Percentiles rank a stretch among this genome's conserved stretches.
phyloP scores from a whole-genome alignment of 2,113 vertebrate genomes.

The Eublepharis macularius region DNA sequence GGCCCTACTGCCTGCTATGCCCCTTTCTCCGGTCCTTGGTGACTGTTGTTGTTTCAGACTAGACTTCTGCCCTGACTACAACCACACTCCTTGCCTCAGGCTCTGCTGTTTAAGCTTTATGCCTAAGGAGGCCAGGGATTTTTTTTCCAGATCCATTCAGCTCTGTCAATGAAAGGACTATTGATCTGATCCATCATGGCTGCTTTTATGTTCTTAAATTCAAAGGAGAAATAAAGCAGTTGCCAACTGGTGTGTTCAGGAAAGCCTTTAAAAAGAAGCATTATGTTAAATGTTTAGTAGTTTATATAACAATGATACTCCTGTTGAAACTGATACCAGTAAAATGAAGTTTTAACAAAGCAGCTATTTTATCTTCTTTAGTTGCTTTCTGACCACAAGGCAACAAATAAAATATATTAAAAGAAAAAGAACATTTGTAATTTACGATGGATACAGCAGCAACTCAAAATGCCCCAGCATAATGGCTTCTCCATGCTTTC shows the following conservation, averaged over 20 bases:
- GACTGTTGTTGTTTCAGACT: too few species aligned
- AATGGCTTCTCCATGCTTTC: neutral
- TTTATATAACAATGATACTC: conserved; percentile 9
- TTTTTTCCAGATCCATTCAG: too few species aligned
- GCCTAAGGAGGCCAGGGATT: too few species aligned
- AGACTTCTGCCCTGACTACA: too few species aligned
- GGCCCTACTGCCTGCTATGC: too few species aligned
- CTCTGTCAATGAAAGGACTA: too few species aligned
- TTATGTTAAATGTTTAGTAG: neutral
- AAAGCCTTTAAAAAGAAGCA: conserved; percentile 21
- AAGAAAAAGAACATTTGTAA: neutral
- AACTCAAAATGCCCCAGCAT: neutral
- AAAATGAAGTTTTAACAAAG: neutral
- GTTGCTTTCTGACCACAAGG: neutral
- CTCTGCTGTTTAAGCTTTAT: too few species aligned
- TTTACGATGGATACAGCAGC: neutral
- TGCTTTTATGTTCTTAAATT: too few species aligned
- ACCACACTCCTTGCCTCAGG: too few species aligned
- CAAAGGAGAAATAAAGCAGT: neutral
- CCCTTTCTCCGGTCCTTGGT: too few species aligned
- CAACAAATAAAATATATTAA: neutral
- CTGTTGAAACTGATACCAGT: neutral
- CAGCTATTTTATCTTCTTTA: neutral
- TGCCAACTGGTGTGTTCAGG: neutral
- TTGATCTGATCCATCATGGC: too few species aligned